Percentiles rank a stretch among this genome's conserved stretches.
phyloP scores from a whole-genome alignment of 2,888 invertebrate species.

The Siphonodentalium dalli region DNA sequence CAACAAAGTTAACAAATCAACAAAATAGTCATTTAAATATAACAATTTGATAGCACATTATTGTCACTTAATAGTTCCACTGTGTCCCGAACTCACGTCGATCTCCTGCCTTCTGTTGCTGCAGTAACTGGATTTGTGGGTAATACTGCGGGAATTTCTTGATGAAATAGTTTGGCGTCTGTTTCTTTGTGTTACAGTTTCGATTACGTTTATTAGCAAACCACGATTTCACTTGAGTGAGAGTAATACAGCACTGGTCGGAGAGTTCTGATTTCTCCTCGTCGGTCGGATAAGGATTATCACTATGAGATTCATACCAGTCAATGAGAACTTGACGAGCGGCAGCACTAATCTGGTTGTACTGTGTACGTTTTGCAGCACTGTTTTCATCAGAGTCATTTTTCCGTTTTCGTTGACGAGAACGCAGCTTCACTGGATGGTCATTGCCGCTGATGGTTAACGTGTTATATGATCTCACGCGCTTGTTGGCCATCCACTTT shows the following conservation, averaged over 20 bases:
- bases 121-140: slow-evolving; percentile 37
- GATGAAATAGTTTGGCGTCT: slow-evolving; percentile 50
- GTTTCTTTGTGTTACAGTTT: slow-evolving; percentile 46
- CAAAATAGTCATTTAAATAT: too few species aligned
- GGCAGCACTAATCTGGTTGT: slow-evolving; percentile 32
- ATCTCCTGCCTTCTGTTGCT: slow-evolving; percentile 34
- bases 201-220: slow-evolving; percentile 54
- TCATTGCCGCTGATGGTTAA: slow-evolving; percentile 56
- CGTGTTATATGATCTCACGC: slow-evolving; percentile 54
- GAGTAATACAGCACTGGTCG: slow-evolving; percentile 35
- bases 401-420: slow-evolving; percentile 31
- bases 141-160: slow-evolving; percentile 43
- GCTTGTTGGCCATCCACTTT: slow-evolving; percentile 60
- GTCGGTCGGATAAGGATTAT: slow-evolving; percentile 46
- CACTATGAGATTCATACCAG: slow-evolving; percentile 43
- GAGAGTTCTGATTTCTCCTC: slow-evolving; percentile 46
- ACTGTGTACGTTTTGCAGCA: slow-evolving; percentile 28
- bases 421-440: slow-evolving; percentile 51
- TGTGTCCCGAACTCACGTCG: too few species aligned
- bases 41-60: too few species aligned
- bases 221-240: slow-evolving; percentile 51
- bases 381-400: too few species aligned
- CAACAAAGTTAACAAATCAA: too few species aligned
- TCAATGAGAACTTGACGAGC: slow-evolving; percentile 37
- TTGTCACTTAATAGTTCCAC: too few species aligned